phyloP scores from a whole-genome alignment of 2,888 invertebrate species.

The Hedya salicella region DNA sequence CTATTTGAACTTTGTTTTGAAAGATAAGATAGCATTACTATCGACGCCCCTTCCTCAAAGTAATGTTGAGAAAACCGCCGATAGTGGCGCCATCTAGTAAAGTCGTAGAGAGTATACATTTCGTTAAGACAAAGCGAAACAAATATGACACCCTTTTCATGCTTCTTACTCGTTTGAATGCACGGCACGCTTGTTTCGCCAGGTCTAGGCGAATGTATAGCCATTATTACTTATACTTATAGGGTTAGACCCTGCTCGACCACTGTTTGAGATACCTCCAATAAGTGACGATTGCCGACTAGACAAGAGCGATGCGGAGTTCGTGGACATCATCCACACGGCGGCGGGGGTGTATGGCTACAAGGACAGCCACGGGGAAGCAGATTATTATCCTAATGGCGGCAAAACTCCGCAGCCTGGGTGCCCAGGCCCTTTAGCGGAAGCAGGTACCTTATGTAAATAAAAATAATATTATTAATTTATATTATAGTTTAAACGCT shows the following conservation, averaged over 20 bases:
- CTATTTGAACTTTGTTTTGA: too few relatives aligned
- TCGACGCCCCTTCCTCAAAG: too few relatives aligned
- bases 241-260: constrained; percentile 88
- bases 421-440: constrained; percentile 80
- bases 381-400: constrained; percentile 91
- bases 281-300: constrained; percentile 73
- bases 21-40: too few relatives aligned
- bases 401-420: constrained; percentile 89
- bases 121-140: too few relatives aligned
- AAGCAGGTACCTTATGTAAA: constrained; percentile 68
- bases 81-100: too few relatives aligned
- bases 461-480: not conserved
- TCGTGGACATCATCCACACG: constrained; percentile 91
- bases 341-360: constrained; percentile 88
- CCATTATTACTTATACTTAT: constrained; percentile 26
- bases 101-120: too few relatives aligned
- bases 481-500: too few relatives aligned
- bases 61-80: too few relatives aligned
- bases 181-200: too few relatives aligned
- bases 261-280: constrained; percentile 83
- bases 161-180: too few relatives aligned
- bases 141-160: too few relatives aligned
- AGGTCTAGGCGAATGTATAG: not conserved
- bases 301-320: constrained; percentile 87
- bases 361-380: constrained; percentile 86